Conservation (phyloP, 2,888 invertebrate species). For the Meandrusa payeni region DNA sequence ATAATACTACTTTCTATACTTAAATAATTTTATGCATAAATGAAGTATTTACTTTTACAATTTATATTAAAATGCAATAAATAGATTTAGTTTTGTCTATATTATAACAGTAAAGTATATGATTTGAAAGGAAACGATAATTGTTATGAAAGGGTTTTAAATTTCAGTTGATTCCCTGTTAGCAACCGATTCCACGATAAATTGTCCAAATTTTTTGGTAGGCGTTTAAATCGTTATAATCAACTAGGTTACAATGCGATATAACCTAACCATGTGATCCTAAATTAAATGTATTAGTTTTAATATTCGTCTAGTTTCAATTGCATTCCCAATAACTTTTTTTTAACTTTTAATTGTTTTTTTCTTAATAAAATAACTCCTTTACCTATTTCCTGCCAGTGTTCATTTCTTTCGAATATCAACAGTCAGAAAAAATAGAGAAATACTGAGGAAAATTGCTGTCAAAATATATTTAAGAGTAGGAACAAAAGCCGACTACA, state of each 20-base stretch:
- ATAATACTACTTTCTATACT: constrained; percentile 3
- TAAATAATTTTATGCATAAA: constrained; percentile 11
- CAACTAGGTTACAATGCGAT: constrained; percentile 11
- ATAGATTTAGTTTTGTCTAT: constrained; percentile 19
- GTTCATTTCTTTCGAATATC: constrained; percentile 3
- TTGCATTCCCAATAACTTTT: constrained; percentile 29
- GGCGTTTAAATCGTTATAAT: constrained; percentile 15
- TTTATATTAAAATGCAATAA: constrained; percentile 27
- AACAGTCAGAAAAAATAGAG: too few species aligned
- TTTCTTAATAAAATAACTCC: constrained; percentile 16
- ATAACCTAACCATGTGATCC: constrained; percentile 55
- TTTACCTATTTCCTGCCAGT: constrained; percentile 3
- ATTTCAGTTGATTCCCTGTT: neutral
- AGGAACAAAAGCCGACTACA: too few species aligned
- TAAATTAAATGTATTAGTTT: constrained; percentile 73
- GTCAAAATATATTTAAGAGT: too few species aligned
- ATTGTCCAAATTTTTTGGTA: constrained; percentile 5
- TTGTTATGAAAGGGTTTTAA: constrained; percentile 3
- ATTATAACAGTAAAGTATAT: constrained; percentile 23
- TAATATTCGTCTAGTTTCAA: constrained; percentile 47
- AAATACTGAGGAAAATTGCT: too few species aligned
- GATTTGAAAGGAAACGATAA: constrained; percentile 23
- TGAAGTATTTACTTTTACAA: constrained; percentile 19
- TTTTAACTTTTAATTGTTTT: constrained; percentile 1
- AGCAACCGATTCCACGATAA: neutral